Base-by-base conservation (phyloP, 2,113 vertebrate genomes). In the Chrysemys picta region DNA sequence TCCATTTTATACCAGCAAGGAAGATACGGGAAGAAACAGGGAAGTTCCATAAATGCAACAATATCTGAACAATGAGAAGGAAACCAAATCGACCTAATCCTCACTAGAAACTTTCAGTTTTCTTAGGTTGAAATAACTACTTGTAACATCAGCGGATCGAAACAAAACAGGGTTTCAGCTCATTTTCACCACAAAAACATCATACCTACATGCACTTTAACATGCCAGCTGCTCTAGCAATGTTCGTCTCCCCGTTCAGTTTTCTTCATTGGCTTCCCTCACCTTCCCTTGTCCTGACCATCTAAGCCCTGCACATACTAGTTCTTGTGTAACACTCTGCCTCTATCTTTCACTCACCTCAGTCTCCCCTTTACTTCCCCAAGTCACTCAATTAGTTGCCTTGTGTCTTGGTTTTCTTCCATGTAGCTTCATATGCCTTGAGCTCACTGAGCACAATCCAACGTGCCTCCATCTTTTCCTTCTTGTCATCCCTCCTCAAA, bases 391-490 rank as follows among this genome's bases (percentile, higher is more conserved):
- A 14, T 75, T 6, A 25, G 69, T 42, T 42, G 42, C 75, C 42
- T 82, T 12, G 14, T 69, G 57, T 22, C 7, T 59, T 24, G 1
- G 0, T 8, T 25, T 52, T 47, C 81, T 42, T 56, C 42, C 24
- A 25, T 13, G 42, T 45, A 76, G 27, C 54, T 25, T 56, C 25
- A 17, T 56, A 8, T 3, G 0, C 42, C 82, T 7, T 29, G 49
- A 54, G 52, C 38, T 2, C 21, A 3, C 25, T 49, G 29, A 29
- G 12, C 0, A 5, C 59, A 13, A 75, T 81, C 69, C 49, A 29
- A 0, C 0, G 1, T 19, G 80, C 7, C 9, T 49, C 3, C 0
- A 22, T 7, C 80, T 82, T 82, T 38, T 45, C 31, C 21, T 57
- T 83, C 38, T 42, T 6, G 45, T 59, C 47, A 31, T 47, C 59